These are phyloP conservation scores for Augochlora pura DNA, from an alignment of 1,140 invertebrate genomes.

Conservation along the genomic window DNA sequence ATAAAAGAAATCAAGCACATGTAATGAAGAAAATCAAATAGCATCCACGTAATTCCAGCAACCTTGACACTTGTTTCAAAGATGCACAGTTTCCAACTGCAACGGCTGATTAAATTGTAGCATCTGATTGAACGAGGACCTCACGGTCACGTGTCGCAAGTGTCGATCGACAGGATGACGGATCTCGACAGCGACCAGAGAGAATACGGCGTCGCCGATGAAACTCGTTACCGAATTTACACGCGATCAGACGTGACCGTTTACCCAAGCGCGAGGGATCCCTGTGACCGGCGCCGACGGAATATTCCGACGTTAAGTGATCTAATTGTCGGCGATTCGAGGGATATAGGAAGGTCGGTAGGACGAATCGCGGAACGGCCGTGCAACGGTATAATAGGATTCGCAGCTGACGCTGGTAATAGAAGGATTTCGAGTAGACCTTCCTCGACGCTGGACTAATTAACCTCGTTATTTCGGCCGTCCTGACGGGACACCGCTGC, in stretches of 20 bases:
- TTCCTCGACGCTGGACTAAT: background rate
- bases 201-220: background rate
- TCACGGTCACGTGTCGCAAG: too few species aligned
- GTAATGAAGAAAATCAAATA: too few species aligned
- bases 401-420: background rate
- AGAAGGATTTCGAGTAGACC: constrained; percentile 5
- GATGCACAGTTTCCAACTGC: too few species aligned
- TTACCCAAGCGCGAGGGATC: background rate
- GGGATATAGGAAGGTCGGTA: background rate
- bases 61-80: too few species aligned
- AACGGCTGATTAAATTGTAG: too few species aligned
- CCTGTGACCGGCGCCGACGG: background rate
- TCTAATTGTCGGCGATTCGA: constrained; percentile 5
- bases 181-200: background rate
- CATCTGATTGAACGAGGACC: too few species aligned
- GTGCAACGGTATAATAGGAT: background rate
- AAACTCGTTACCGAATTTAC: constrained; percentile 6
- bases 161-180: background rate
- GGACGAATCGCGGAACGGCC: background rate
- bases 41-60: too few species aligned
- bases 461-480: constrained; percentile 1
- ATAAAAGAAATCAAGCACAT: too few species aligned
- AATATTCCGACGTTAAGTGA: background rate
- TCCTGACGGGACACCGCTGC: background rate
- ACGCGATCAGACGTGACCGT: background rate